Conservation (phyloP, 2,888 invertebrate genomes). For the Drosophila yooni region DNA sequence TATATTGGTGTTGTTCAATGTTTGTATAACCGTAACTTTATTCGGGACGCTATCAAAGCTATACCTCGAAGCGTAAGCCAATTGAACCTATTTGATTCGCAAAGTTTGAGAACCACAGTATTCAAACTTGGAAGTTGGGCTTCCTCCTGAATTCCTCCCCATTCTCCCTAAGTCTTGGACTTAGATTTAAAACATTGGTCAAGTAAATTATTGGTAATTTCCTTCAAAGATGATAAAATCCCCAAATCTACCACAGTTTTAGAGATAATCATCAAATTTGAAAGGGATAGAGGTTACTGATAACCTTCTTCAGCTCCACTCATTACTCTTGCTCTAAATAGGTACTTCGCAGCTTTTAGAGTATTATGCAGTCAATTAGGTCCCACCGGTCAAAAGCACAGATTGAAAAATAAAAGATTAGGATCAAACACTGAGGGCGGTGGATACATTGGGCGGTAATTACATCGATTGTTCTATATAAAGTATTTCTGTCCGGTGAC, state of each 20-base stretch:
- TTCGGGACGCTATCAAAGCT: not conserved
- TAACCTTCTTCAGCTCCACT: not conserved
- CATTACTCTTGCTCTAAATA: not conserved
- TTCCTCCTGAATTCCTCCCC: not conserved
- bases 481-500: not conserved
- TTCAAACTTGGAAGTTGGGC: not conserved
- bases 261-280: not conserved
- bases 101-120: not conserved
- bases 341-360: not conserved
- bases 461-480: not conserved
- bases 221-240: not conserved
- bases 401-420: not conserved
- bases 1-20: constrained; percentile 6
- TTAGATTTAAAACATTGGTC: not conserved
- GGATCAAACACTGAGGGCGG: not conserved
- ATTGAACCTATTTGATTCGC: not conserved
- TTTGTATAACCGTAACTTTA: not conserved
- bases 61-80: not conserved
- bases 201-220: not conserved
- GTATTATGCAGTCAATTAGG: too few relatives aligned
- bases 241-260: not conserved
- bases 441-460: not conserved
- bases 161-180: not conserved
- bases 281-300: not conserved
- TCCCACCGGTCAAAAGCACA: not conserved